Conservation (phyloP, 2,888 invertebrate species). For the Eubasilissa splendida region DNA sequence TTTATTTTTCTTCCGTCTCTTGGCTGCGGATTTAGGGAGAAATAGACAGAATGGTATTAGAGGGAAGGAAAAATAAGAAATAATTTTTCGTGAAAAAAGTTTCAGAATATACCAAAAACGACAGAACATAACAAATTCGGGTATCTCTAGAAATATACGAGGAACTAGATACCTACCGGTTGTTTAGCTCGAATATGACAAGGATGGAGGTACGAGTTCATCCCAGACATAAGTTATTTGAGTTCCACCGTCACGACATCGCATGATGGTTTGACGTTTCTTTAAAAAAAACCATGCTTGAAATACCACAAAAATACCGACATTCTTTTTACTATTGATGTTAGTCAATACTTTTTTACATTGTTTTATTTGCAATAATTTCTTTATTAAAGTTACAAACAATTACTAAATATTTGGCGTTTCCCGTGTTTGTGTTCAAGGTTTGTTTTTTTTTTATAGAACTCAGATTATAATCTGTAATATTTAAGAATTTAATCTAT, state of each 20-base stretch:
- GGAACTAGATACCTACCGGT: slow-evolving; percentile 6
- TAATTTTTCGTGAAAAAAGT: slow-evolving; percentile 29
- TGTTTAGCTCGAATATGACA: slow-evolving; percentile 24
- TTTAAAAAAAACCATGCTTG: slow-evolving; percentile 24
- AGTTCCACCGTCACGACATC: slow-evolving; percentile 51
- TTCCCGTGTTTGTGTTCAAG: no score
- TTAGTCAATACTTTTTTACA: no score
- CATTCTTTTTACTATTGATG: no score
- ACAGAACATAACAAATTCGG: slow-evolving; percentile 35
- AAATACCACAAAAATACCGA: neutral
- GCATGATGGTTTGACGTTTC: slow-evolving; percentile 46
- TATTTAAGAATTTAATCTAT: no score
- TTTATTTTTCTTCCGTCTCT: slow-evolving; percentile 45
- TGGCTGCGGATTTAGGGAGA: slow-evolving; percentile 22
- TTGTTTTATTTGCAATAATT: no score
- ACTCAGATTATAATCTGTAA: no score
- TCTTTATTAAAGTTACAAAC: no score
- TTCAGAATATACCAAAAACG: slow-evolving; percentile 35
- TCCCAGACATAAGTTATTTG: slow-evolving; percentile 23
- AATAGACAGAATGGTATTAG: slow-evolving; percentile 21
- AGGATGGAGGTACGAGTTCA: neutral
- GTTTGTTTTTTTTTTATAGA: no score
- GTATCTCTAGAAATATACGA: slow-evolving; percentile 17
- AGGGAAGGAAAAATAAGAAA: slow-evolving; percentile 2
- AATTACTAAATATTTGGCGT: no score